Evolutionary conservation across 2,888 invertebrate species (phyloP).

Genomic region (Erebia epiphron): DNA sequence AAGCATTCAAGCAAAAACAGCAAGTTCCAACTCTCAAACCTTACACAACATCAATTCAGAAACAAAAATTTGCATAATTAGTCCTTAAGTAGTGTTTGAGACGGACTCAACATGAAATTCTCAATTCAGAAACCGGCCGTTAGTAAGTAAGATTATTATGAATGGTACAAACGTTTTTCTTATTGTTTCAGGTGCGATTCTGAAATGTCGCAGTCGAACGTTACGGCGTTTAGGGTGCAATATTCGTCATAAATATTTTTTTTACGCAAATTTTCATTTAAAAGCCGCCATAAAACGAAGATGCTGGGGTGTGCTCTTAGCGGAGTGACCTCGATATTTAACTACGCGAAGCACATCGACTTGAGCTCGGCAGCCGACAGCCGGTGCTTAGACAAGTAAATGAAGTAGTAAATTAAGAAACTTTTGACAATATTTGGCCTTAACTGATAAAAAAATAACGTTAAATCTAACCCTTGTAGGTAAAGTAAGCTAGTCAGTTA

Average conservation of each 20-base stretch:
- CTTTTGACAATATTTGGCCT: slow-evolving; percentile 55
- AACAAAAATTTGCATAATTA: no score
- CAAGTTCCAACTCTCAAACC: no score
- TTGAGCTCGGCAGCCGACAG: slow-evolving; percentile 78
- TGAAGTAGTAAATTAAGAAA: slow-evolving; percentile 43
- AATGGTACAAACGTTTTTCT: slow-evolving; percentile 43
- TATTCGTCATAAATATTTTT: slow-evolving; percentile 43
- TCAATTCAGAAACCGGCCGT: no score
- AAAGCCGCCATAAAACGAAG: slow-evolving; percentile 66
- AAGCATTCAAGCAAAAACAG: no score
- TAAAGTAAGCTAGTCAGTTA: slow-evolving; percentile 71
- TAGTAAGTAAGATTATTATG: no score
- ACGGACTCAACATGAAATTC: no score
- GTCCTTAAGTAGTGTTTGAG: no score
- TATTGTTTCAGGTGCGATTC: slow-evolving; percentile 80
- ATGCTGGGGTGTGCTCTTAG: slow-evolving; percentile 79
- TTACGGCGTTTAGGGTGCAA: slow-evolving; percentile 51
- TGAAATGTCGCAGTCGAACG: slow-evolving; percentile 56
- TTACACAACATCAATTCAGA: no score
- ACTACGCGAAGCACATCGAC: slow-evolving; percentile 59
- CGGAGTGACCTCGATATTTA: slow-evolving; percentile 69
- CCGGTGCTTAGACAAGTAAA: slow-evolving; percentile 81
- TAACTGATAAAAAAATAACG: slow-evolving; percentile 40
- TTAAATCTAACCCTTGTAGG: slow-evolving; percentile 48
- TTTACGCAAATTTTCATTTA: slow-evolving; percentile 53